Conservation (phyloP, 2,113 vertebrate species). For the Ariopsis seemanni region DNA sequence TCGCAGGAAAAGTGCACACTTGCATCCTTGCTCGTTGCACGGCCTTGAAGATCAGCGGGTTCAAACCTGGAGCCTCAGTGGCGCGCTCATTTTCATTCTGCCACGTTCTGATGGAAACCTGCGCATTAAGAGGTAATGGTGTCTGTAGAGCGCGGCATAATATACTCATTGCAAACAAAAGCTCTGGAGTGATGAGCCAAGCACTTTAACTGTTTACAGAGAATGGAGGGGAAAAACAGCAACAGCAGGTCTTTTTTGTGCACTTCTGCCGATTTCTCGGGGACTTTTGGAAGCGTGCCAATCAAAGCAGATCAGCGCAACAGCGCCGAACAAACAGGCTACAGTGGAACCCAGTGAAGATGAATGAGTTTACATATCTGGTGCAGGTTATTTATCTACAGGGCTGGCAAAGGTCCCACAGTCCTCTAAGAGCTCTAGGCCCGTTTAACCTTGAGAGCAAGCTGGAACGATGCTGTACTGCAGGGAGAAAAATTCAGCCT, state of each 20-base stretch:
- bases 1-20: slow-evolving; percentile 41
- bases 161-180: slow-evolving; percentile 48
- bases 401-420: slow-evolving; percentile 63
- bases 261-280: slow-evolving; percentile 39
- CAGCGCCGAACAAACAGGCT: slow-evolving; percentile 58
- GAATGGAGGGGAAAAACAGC: slow-evolving; percentile 16
- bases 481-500: slow-evolving; percentile 58
- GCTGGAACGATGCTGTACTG: slow-evolving; percentile 49
- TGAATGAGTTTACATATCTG: slow-evolving; percentile 73
- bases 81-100: slow-evolving; percentile 6
- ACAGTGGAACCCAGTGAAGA: slow-evolving; percentile 66
- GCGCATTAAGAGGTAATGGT: slow-evolving; percentile 34
- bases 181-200: slow-evolving; percentile 44
- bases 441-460: slow-evolving; percentile 74
- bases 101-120: slow-evolving; percentile 29
- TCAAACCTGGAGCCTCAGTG: slow-evolving; percentile 9
- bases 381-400: slow-evolving; percentile 67
- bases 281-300: slow-evolving; percentile 53
- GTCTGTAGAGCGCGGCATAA: slow-evolving; percentile 34
- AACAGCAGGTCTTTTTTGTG: slow-evolving; percentile 23
- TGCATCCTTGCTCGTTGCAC: slow-evolving; percentile 13
- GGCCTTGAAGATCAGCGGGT: slow-evolving; percentile 21
- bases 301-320: slow-evolving; percentile 55
- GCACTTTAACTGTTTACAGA: slow-evolving; percentile 46
- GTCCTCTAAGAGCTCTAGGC: slow-evolving; percentile 64